phyloP scores from a whole-genome alignment of 2,113 vertebrate species.

The Meleagris gallopavo region DNA sequence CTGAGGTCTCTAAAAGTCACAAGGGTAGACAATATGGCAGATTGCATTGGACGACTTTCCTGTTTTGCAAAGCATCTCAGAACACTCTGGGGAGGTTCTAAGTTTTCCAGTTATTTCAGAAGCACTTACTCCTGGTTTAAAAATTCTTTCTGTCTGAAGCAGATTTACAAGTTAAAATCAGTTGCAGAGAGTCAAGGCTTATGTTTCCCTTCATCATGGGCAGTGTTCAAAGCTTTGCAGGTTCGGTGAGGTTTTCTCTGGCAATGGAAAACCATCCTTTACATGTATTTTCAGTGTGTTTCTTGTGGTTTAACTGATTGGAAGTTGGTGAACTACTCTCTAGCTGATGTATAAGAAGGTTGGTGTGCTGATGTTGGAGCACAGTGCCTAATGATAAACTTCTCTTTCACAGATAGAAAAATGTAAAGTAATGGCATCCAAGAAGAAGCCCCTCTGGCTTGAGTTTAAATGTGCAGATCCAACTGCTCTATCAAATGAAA shows the following conservation, averaged over 20 bases:
- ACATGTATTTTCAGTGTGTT: not conserved
- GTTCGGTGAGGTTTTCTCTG: not conserved
- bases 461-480: constrained; percentile 95
- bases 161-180: not conserved
- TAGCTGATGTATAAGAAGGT: not conserved
- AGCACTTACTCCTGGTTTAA: not conserved
- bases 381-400: not conserved
- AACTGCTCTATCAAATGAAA: constrained; percentile 92
- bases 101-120: not conserved
- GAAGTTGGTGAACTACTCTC: not conserved
- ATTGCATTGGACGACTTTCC: not conserved
- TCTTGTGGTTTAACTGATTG: not conserved
- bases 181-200: not conserved
- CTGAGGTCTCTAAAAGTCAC: not conserved
- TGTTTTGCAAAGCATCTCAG: not conserved
- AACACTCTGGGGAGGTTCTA: not conserved
- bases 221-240: not conserved
- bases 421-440: constrained; percentile 99
- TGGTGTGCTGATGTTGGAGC: not conserved
- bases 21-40: not conserved
- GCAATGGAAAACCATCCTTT: not conserved
- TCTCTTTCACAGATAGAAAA: constrained; percentile 89
- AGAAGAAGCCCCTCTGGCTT: constrained; percentile 98
- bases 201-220: not conserved
- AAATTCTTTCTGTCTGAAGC: not conserved